Conservation (phyloP, 2,797 vertebrate species). For the Acrossocheilus wenchowensis region DNA sequence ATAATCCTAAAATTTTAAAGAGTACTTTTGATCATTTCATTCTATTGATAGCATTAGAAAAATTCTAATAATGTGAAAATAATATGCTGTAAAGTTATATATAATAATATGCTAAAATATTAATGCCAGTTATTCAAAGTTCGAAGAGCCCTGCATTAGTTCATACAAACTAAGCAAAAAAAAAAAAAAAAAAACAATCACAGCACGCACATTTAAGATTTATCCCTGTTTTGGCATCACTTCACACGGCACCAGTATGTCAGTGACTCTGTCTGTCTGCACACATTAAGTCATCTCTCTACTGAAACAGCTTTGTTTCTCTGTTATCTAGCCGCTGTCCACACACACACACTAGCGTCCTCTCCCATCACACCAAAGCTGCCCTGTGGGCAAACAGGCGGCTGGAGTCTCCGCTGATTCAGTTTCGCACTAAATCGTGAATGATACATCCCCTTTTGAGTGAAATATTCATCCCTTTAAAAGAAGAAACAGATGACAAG, state of each 20-base stretch:
- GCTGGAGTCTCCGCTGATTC: slow-evolving; percentile 36
- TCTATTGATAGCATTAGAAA: background rate
- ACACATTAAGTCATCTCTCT: slow-evolving; percentile 26
- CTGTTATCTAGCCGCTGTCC: slow-evolving; percentile 31
- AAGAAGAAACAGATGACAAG: slow-evolving; percentile 6
- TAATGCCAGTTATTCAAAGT: background rate
- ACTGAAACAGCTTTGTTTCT: slow-evolving; percentile 21
- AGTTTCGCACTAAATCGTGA: slow-evolving; percentile 27
- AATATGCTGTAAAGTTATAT: too few relatives aligned
- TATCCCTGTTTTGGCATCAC: slow-evolving; percentile 12
- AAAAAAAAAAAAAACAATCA: background rate
- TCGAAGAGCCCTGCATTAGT: background rate
- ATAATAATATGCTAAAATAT: background rate
- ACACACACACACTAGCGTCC: slow-evolving; percentile 1
- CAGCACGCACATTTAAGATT: background rate
- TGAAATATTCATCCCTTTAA: slow-evolving; percentile 24
- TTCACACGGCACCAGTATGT: slow-evolving; percentile 28
- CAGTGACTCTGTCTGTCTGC: slow-evolving; percentile 4
- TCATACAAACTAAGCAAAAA: background rate
- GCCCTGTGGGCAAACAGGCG: slow-evolving; percentile 38
- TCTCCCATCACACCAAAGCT: slow-evolving; percentile 28
- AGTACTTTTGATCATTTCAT: background rate
- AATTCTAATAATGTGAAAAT: too few relatives aligned
- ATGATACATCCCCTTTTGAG: slow-evolving; percentile 24
- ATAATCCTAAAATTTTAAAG: too few relatives aligned